A percentile compares a stretch with the other conserved stretches of the same genome.
Conservation (phyloP, 2,888 invertebrate species). For the Chrysotoxum bicinctum region DNA sequence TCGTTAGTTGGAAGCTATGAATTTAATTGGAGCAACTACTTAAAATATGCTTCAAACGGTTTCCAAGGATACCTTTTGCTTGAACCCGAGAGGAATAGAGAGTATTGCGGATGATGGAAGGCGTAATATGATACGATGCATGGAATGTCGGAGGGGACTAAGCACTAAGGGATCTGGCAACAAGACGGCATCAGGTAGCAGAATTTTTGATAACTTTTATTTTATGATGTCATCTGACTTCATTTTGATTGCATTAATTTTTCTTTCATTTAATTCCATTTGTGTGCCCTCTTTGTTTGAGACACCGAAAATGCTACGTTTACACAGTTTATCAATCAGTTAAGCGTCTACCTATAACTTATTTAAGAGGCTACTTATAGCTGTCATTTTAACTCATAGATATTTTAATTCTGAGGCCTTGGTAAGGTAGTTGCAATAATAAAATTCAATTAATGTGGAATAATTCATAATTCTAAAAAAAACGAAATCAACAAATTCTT, state of each 20-base stretch:
- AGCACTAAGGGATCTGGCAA: not conserved
- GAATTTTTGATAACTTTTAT: not conserved
- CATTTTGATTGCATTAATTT: not conserved
- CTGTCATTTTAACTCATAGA: too few species aligned
- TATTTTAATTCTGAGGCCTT: too few species aligned
- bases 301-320: too few species aligned
- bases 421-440: too few species aligned
- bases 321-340: too few species aligned
- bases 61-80: constrained; percentile 24
- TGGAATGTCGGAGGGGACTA: not conserved
- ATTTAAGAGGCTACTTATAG: too few species aligned
- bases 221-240: not conserved
- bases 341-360: too few species aligned
- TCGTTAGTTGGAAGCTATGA: constrained; percentile 68
- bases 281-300: too few species aligned
- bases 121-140: not conserved
- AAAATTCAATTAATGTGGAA: too few species aligned
- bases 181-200: not conserved
- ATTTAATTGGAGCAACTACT: constrained; percentile 67
- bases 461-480: too few species aligned
- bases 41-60: constrained; percentile 42
- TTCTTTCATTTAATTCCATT: not conserved
- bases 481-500: too few species aligned
- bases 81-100: constrained; percentile 42
- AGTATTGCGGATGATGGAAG: constrained; percentile 7